Evolutionary conservation across 2,888 invertebrate species (phyloP), one percentile per base, ranked within the genome.

Genomic region (Drosophila hamatofila): DNA sequence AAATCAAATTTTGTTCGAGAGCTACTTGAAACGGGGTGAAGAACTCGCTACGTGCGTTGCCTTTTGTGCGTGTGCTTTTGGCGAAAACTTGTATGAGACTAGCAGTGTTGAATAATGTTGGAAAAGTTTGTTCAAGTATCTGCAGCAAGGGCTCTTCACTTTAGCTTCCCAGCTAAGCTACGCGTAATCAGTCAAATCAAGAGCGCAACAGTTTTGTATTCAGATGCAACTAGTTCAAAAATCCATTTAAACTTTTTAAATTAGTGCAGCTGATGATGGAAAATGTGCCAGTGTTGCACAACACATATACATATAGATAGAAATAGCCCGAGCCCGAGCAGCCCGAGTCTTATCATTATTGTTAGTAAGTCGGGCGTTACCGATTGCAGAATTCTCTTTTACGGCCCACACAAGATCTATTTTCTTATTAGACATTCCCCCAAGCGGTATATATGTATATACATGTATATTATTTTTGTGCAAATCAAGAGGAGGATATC

Each of bases 191-290:
- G 23, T 44, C 56, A 57, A 27, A 42, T 54, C 12, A 7, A 46
- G 23, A 41, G 52, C 64, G 73, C 76, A 77, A 77, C 78, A 70
- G 77, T 77, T 72, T 59, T 68, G 52, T 41, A 68, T 16, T 23
- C 55, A 27, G 25, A 2, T 18, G 42, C 44, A 62, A 65, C 73
- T 65, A 73, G 44, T 69, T 76, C 1, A 37, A 57, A 77, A 73
- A 21, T 41, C 49, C 41, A 74, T 74, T 74, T 77, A 11, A 77
- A 74, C 42, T 78, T 78, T 61, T 63, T 54, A 78, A 78, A 74
- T 78, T 74, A 61, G 49, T 62, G 44, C 16, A 54, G 25, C 44
- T 35, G 14, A 23, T 12, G 3, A 3, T 30, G 8, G 18, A 46
- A 59, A 59, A 35, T 55, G 48, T 57, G 41, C 7, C 59, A 46